These are phyloP conservation scores for Archocentrus centrarchus DNA, from an alignment of 2,113 vertebrate species.

Conservation along the genomic window DNA sequence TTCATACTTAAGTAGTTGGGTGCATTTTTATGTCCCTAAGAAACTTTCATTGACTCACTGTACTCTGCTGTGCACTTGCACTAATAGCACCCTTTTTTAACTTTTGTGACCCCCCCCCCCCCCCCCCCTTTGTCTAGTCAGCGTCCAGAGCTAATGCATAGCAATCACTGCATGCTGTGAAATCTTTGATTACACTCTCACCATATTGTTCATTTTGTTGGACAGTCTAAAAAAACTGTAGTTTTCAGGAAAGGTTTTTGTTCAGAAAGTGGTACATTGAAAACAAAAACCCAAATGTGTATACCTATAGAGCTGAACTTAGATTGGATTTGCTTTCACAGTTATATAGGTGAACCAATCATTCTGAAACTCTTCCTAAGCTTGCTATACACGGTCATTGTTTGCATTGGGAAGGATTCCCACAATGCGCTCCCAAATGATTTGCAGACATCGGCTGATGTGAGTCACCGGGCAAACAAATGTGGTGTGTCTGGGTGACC, in stretches of 20 bases:
- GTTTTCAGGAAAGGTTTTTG: neutral
- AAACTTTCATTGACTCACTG: constrained; percentile 23
- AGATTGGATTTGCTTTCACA: constrained; percentile 18
- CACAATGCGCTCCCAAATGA: constrained; percentile 73
- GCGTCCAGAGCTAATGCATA: constrained; percentile 43
- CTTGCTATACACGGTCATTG: constrained; percentile 52
- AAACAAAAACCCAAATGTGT: constrained; percentile 1
- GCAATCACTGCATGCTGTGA: constrained; percentile 56
- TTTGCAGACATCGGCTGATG: constrained; percentile 70
- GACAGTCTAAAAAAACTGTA: constrained; percentile 29
- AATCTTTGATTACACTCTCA: constrained; percentile 65
- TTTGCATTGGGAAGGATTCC: constrained; percentile 69
- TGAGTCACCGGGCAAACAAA: constrained; percentile 76
- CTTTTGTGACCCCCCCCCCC: constrained; percentile 64
- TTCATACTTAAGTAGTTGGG: constrained; percentile 32
- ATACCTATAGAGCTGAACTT: constrained; percentile 6
- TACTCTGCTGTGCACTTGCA: constrained; percentile 23
- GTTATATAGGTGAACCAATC: constrained; percentile 60
- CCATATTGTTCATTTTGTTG: constrained; percentile 40
- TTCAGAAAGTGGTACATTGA: neutral
- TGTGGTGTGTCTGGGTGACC: constrained; percentile 78
- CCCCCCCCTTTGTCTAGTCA: constrained; percentile 61
- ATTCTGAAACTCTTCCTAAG: constrained; percentile 41
- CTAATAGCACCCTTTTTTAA: constrained; percentile 45
- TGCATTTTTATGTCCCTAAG: constrained; percentile 36